phyloP scores from a whole-genome alignment of 2,797 vertebrate species.

The Knipowitschia caucasica region DNA sequence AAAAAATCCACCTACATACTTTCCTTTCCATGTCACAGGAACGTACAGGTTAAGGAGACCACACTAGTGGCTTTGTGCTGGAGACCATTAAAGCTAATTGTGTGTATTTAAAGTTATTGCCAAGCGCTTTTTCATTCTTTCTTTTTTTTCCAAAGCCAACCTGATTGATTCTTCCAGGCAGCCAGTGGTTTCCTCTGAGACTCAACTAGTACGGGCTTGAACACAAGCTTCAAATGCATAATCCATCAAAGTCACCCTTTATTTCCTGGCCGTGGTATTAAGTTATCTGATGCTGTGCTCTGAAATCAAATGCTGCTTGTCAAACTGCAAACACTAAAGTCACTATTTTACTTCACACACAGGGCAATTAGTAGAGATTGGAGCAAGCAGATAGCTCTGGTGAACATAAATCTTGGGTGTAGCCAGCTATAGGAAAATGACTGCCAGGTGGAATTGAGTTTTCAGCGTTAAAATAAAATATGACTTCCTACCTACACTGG shows the following conservation, averaged over 20 bases:
- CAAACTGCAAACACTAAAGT: conserved; percentile 5
- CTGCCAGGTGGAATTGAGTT: conserved; percentile 1
- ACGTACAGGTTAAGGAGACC: not conserved
- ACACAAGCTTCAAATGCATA: conserved; percentile 11
- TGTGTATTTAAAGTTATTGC: conserved; percentile 11
- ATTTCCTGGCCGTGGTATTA: conserved; percentile 6
- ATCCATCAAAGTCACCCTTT: conserved; percentile 15
- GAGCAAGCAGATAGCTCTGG: not conserved
- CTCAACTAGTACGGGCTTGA: conserved; percentile 7
- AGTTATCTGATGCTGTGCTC: not conserved
- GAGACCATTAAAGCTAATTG: conserved; percentile 10
- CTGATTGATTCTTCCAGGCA: conserved; percentile 19
- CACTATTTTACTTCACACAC: not conserved
- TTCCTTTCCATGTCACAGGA: too few relatives aligned
- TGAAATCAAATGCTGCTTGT: not conserved
- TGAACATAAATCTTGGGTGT: not conserved
- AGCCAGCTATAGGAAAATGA: conserved; percentile 7
- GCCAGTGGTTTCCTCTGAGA: conserved; percentile 16
- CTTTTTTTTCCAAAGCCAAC: conserved; percentile 14
- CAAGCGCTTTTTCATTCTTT: not conserved
- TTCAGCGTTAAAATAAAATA: conserved; percentile 1
- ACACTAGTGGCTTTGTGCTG: conserved; percentile 10
- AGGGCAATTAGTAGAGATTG: not conserved
- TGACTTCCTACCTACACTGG: conserved; percentile 8
- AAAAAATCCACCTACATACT: too few relatives aligned